Evolutionary conservation across 1,140 invertebrate species (phyloP), one percentile per base, ranked within the genome.

Genomic region (Drosophila oshimai): DNA sequence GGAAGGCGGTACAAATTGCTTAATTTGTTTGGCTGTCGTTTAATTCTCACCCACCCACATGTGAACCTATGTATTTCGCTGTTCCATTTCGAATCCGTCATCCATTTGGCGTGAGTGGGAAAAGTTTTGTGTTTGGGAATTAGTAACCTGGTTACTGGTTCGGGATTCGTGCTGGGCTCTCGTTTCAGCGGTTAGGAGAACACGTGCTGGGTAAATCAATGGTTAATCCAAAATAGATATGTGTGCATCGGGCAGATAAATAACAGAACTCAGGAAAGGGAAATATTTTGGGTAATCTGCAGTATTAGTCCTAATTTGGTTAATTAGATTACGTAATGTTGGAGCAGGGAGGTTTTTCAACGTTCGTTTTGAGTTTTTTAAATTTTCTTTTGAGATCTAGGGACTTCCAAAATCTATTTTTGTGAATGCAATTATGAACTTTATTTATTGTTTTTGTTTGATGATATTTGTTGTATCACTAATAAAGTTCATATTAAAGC

Each of bases 11-110:
- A 34, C 70, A 73, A 73, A 73, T 73, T 74, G 58, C 70, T 36
- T 73, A 73, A 73, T 73, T 73, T 74, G 47, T 46, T 74, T 41
- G 42, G 50, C 41, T 64, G 34, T 31, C 47, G 28, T 44, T 73
- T 64, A 70, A 70, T 70, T 72, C 51, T 10, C 58, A 12, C 58
- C 29, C 42, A 49, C 12, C 55, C 31, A 28, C 15, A 64, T 6
- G 10, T 28, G 12, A 13, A 10, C 26, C 6, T 0, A 6, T 10
- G 28, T 9, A 3, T 42, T 15, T n/a, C 7, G 4, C n/a, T 1
- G 6, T 13, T 33, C 26, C 18, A 3, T 4, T 24, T 3, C 18
- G n/a, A 55, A 24, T 49, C 6, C 24, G 12, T 22, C 7, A 20
- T 28, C 24, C 37, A 20, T 36, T 36, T 28, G 26, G 22, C 37